Conservation (phyloP, 2,888 invertebrate species). For the Hermaeophaga mercurialis region DNA sequence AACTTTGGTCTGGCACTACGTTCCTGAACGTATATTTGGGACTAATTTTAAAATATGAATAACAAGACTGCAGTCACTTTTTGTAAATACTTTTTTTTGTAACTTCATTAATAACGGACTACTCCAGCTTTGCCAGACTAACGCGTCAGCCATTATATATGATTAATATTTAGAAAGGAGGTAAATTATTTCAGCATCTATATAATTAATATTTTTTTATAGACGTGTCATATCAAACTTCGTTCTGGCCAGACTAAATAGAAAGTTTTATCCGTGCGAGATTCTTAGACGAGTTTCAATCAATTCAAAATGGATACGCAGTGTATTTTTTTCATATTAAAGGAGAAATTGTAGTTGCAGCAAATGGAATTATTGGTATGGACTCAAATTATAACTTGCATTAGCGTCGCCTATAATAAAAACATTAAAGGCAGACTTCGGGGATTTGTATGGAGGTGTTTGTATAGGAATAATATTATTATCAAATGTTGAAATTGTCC, state of each 20-base stretch:
- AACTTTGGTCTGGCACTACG: too few relatives aligned
- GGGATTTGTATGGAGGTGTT: background rate
- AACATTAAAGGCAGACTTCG: background rate
- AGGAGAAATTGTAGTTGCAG: conserved; percentile 32
- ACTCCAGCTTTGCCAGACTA: too few relatives aligned
- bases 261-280: conserved; percentile 29
- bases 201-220: conserved; percentile 8
- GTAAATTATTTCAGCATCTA: background rate
- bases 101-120: too few relatives aligned
- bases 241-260: conserved; percentile 26
- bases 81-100: background rate
- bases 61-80: too few relatives aligned
- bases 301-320: conserved; percentile 26
- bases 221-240: conserved; percentile 32
- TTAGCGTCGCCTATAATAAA: too few relatives aligned
- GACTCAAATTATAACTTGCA: background rate
- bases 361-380: conserved; percentile 26
- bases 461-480: too few relatives aligned
- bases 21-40: too few relatives aligned
- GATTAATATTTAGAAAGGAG: too few relatives aligned
- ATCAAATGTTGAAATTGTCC: too few relatives aligned
- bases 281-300: conserved; percentile 24
- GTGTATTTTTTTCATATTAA: conserved; percentile 34
- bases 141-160: too few relatives aligned
- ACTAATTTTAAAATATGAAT: background rate